A percentile compares a stretch with the other conserved stretches of the same genome.
These are phyloP conservation scores for Acanthoscelides obtectus DNA, from an alignment of 2,888 invertebrate species.

Conservation along the genomic window DNA sequence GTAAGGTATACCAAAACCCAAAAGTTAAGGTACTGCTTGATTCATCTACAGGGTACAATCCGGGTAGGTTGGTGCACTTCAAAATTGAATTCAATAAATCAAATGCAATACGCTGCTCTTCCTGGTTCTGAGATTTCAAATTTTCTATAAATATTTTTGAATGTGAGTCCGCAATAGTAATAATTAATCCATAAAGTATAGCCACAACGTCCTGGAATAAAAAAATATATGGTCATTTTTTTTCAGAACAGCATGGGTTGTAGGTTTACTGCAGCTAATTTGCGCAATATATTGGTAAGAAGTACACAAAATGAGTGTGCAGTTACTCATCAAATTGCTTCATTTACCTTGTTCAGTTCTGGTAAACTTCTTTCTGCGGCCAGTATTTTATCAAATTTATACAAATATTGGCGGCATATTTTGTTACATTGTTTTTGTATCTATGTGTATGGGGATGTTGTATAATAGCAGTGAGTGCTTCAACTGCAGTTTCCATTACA, in stretches of 20 bases:
- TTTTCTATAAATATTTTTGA: conserved; percentile 53
- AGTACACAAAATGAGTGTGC: too few relatives aligned
- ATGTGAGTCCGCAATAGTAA: conserved; percentile 69
- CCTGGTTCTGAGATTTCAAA: conserved; percentile 48
- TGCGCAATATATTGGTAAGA: too few relatives aligned
- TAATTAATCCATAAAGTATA: conserved; percentile 62
- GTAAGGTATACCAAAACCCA: conserved; percentile 88
- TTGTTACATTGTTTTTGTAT: conserved; percentile 50
- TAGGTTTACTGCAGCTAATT: too few relatives aligned
- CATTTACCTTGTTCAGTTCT: conserved; percentile 41
- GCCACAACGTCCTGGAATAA: conserved; percentile 62
- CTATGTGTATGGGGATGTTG: conserved; percentile 60
- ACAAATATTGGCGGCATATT: conserved; percentile 57
- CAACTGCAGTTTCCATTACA: conserved; percentile 58
- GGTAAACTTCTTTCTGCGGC: conserved; percentile 46
- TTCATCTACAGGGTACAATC: conserved; percentile 85
- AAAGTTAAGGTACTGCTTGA: conserved; percentile 79
- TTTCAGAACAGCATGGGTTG: too few relatives aligned
- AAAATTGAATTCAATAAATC: conserved; percentile 69
- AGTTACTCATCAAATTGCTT: background rate
- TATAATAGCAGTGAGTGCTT: conserved; percentile 56
- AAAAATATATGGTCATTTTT: too few relatives aligned
- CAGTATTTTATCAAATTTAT: conserved; percentile 53
- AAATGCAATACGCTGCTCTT: conserved; percentile 54
- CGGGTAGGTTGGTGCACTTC: conserved; percentile 74